Evolutionary conservation across 2,113 vertebrate genomes (phyloP), one percentile per base, ranked within the genome.

Genomic region (Bostrychus sinensis): DNA sequence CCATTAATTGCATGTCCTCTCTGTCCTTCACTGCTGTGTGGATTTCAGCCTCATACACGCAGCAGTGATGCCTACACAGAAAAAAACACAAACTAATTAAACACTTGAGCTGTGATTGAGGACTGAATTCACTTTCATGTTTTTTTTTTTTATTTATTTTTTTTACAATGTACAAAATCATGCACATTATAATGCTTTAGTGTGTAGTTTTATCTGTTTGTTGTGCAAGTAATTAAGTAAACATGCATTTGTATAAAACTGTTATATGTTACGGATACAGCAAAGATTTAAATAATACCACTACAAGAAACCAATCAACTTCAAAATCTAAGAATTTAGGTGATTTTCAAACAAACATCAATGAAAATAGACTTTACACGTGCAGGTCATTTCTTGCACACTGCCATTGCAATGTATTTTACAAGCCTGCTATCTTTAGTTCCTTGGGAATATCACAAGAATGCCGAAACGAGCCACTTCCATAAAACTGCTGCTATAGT

Each of bases 401-500:
- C 61, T 22, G 37, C 61, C 63, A 58, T 56, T 62, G 53, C 53
- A 66, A 66, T 62, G 69, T 65, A 41, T 56, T 84, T 83, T 86
- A 78, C 48, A 56, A 61, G 75, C 30, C 43, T 64, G 79, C 84
- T 89, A 88, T 84, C 75, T 89, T 86, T 84, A 90, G 88, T 54
- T 82, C 62, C 72, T 78, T 86, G 78, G 81, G 77, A 86, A 86
- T 83, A 88, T 86, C 77, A 80, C 75, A 84, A 84, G 72, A 85
- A 80, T 75, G 71, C 83, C 37, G 10, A 79, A 81, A 74, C 34
- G 3, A 77, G 48, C 84, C 73, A 63, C 78, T 75, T 84, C 80
- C 73, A 85, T 88, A 86, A 89, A 89, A 81, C 72, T 70, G 70
- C 70, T 66, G 69, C 75, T 73, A 38, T 56, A 71, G 78, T 80